Evolutionary conservation across 35 echinoderm and acorn worm species (phyloP).

Genomic region (Lytechinus pictus): DNA sequence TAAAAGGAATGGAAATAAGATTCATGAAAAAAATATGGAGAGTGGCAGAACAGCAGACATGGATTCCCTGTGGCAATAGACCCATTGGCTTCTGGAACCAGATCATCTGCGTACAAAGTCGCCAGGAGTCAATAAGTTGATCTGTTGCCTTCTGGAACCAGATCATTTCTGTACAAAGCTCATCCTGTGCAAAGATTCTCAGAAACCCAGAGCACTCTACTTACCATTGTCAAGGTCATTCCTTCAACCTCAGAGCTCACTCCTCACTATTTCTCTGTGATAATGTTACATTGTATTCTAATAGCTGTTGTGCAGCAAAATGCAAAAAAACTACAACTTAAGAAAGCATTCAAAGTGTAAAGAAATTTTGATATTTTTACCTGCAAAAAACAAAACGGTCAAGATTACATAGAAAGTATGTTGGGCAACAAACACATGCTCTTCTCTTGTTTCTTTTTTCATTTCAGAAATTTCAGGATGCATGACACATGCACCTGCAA

Average conservation of each 20-base stretch:
- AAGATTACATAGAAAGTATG: not conserved
- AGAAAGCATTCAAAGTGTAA: not conserved
- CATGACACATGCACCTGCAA: too few species aligned
- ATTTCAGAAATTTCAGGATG: not conserved
- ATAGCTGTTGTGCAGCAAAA: not conserved
- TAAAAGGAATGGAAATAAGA: not conserved
- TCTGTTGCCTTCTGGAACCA: too few species aligned
- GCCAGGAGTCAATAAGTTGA: too few species aligned
- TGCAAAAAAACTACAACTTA: not conserved
- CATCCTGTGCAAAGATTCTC: too few species aligned
- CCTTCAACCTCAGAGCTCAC: not conserved
- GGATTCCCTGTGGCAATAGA: too few species aligned
- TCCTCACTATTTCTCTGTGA: not conserved
- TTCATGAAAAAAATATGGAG: not conserved
- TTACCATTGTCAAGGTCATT: not conserved
- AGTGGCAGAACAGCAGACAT: not conserved
- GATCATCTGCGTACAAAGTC: too few species aligned
- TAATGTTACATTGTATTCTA: not conserved
- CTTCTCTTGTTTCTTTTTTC: not conserved
- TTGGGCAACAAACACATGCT: not conserved
- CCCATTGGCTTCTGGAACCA: too few species aligned
- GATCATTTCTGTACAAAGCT: too few species aligned
- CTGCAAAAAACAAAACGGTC: not conserved
- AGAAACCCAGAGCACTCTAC: not conserved
- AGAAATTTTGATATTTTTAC: not conserved